Conservation (phyloP, 2,797 vertebrate genomes). For the Oreochromis grahami region DNA sequence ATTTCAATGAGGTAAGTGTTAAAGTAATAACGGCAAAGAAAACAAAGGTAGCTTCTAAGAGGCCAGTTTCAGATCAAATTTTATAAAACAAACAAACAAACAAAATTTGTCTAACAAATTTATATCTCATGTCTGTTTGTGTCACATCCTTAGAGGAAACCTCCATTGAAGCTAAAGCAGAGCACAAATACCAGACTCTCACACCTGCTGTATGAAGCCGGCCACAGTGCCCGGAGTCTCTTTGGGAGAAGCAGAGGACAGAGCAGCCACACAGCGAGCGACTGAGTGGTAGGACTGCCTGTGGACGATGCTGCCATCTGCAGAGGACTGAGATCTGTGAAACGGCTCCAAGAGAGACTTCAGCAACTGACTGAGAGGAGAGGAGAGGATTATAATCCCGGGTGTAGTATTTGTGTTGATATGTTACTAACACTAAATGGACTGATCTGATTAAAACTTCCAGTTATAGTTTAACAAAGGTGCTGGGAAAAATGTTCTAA, state of each 20-base stretch:
- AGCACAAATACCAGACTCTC: background rate
- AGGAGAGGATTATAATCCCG: background rate
- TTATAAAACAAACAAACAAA: background rate
- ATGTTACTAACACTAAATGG: background rate
- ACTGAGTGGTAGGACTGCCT: conserved; percentile 86
- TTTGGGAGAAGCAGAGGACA: conserved; percentile 81
- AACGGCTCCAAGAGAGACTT: conserved; percentile 81
- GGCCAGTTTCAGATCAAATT: background rate
- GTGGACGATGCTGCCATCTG: conserved; percentile 61
- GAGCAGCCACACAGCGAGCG: conserved; percentile 87
- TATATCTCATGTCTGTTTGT: background rate
- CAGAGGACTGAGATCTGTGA: conserved; percentile 34
- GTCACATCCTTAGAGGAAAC: background rate
- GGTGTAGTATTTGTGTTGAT: background rate
- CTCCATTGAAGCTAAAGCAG: background rate
- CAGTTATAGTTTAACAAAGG: background rate
- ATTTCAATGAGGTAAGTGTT: background rate
- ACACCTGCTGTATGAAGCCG: conserved; percentile 79
- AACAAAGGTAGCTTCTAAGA: background rate
- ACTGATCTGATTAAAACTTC: background rate
- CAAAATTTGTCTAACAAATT: rapidly evolving
- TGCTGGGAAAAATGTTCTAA: background rate
- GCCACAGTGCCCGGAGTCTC: conserved; percentile 76
- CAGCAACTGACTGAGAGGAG: conserved; percentile 71
- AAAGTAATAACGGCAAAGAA: rapidly evolving